Base-by-base conservation (phyloP, 2,113 vertebrate genomes). In the Scophthalmus maximus region DNA sequence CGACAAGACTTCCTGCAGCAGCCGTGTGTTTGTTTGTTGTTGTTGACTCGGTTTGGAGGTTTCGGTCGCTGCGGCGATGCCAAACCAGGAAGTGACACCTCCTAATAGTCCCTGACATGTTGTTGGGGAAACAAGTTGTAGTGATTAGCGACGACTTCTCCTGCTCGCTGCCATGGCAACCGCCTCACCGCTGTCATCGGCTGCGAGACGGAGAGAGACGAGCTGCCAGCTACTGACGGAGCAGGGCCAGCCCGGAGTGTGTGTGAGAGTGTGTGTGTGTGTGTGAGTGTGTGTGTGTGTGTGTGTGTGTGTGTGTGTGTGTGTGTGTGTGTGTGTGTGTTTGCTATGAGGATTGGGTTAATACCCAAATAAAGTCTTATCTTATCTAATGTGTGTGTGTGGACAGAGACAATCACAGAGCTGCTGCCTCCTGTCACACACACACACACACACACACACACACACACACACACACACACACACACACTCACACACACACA, bases 81-180 rank as follows among this genome's bases (percentile, higher is more conserved):
- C 25, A 34, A 64, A 72, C 49, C 73, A 87, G 87, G 87, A 89
- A 83, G 77, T 64, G 64, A 70, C 34, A 59, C 40, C 57, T 69
- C 15, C 25, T 63, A 60, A 79, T 76, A 70, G 83, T 42, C 25
- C 14, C 55, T 44, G 73, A 69, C 15, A 18, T 49, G 61, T 26
- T 87, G 87, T 85, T 89, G 74, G 85, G 71, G 68, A 87, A 89
- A 89, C 87, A 87, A 63, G 25, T 69, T 29, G 62, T 2, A 58
- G 68, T 50, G 42, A 27, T n/a, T 18, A 44, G 42, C n/a, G 42
- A 5, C 6, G 17, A 15, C 40, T 15, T 42, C 40, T 42, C 17
- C 40, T 42, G 40, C 40, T 6, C 14, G 29, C 60, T 34, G 40
- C 58, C 78, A 67, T 51, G 40, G 22, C 68, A 67, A 55, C 65